Base-by-base conservation (phyloP, 2,113 vertebrate genomes). In the Leptosomus discolor region DNA sequence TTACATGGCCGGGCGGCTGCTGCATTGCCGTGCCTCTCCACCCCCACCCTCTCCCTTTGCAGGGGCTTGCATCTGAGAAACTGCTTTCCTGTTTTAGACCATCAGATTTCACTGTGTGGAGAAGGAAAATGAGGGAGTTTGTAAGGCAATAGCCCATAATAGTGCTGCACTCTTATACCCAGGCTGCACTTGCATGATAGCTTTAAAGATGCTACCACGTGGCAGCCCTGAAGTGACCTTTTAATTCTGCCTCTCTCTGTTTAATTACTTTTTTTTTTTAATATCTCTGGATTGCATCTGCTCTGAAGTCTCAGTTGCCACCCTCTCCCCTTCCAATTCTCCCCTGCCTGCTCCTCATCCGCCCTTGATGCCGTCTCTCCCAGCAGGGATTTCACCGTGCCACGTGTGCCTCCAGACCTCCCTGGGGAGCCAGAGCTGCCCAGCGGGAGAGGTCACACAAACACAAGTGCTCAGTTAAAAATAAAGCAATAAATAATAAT, bases 201-300 rank as follows among this genome's bases (percentile, higher is more conserved):
- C 80, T 95, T 94, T 96, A 76, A 87, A 65, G 69, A 85, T 63
- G 74, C 74, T 90, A 50, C 77, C 92, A 90, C 4, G 1, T 84
- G 80, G 70, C 89, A 97, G 84, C 93, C 87, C 89, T 15, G 3
- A 92, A 60, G 20, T 92, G 94, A 95, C 96, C 96, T 82, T 93
- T 94, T 95, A 91, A 97, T 91, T 96, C 95, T 78, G 48, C 45
- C 61, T 96, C 86, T n/a, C 23, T 91, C 80, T 82, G 48, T 85
- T 92, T 92, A 95, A 95, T 97, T 96, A 82, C 80, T 87, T 88
- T 92, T 60, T 29, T 61, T 68, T 75, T 75, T 30, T 37, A 29
- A 27, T 51, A 79, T 61, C 53, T 82, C 27, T 79, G 69, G 73
- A 69, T 69, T 90, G 63, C 85, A 50, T 90, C 78, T 80, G 45